phyloP scores from a whole-genome alignment of 2,797 vertebrate genomes.

The Anas flavirostris region DNA sequence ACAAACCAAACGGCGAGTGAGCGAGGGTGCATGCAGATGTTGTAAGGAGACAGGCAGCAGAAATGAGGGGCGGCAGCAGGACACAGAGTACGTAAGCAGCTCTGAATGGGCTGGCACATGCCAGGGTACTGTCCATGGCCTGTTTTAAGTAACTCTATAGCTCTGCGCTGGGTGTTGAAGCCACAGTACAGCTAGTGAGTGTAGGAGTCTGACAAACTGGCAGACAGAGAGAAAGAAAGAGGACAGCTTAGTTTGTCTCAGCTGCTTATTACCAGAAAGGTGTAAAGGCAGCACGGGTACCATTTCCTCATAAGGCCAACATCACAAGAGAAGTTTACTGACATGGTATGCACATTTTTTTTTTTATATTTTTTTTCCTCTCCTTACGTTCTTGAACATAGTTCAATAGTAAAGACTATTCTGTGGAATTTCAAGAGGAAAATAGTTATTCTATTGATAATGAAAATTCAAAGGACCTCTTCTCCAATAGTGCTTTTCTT shows the following conservation, averaged over 20 bases:
- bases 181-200: slow-evolving; percentile 1
- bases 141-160: slow-evolving; percentile 40
- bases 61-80: slow-evolving; percentile 23
- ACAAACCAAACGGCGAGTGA: slow-evolving; percentile 57
- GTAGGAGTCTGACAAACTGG: not conserved
- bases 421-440: slow-evolving; percentile 15
- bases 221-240: not conserved
- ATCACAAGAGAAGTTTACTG: not conserved
- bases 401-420: not conserved
- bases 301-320: not conserved
- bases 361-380: slow-evolving; percentile 3
- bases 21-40: slow-evolving; percentile 73
- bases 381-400: slow-evolving; percentile 6
- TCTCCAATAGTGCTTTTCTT: not conserved
- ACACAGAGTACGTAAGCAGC: not conserved
- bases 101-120: not conserved
- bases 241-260: slow-evolving; percentile 19
- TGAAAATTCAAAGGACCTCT: not conserved
- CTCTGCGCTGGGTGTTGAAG: slow-evolving; percentile 26
- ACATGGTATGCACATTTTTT: not conserved
- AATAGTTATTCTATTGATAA: not conserved
- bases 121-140: slow-evolving; percentile 35
- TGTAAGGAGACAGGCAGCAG: slow-evolving; percentile 50
- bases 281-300: not conserved
- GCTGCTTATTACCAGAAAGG: slow-evolving; percentile 1